These are phyloP conservation scores for Nothobranchius furzeri DNA, from an alignment of 2,113 vertebrate genomes.

Conservation along the genomic window DNA sequence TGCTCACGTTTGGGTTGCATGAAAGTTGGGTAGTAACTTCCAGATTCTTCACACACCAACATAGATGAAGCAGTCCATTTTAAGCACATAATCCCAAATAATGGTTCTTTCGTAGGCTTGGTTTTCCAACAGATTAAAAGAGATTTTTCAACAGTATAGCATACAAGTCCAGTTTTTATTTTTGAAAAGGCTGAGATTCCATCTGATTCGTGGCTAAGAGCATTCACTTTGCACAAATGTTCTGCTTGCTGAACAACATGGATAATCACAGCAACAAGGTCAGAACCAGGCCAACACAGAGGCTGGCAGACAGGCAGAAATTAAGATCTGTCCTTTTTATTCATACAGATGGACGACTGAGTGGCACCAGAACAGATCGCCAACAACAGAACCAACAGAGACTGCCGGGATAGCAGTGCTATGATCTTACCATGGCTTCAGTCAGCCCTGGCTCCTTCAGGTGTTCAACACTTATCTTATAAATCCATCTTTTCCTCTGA, in stretches of 20 bases:
- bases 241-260: constrained; percentile 40
- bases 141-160: not conserved
- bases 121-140: not conserved
- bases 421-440: constrained; percentile 19
- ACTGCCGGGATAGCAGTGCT: constrained; percentile 11
- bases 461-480: constrained; percentile 43
- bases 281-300: constrained; percentile 35
- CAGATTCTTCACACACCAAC: too few relatives aligned
- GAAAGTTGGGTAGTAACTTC: too few relatives aligned
- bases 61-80: too few relatives aligned
- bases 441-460: constrained; percentile 45
- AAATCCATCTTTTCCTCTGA: constrained; percentile 53
- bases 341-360: constrained; percentile 40
- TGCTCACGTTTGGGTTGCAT: not conserved
- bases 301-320: constrained; percentile 33
- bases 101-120: not conserved
- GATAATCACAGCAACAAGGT: constrained; percentile 46
- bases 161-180: constrained; percentile 4
- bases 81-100: not conserved
- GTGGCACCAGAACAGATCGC: constrained; percentile 21
- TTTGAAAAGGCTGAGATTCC: constrained; percentile 1
- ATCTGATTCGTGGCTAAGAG: constrained; percentile 33
- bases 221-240: constrained; percentile 38
- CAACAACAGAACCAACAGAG: not conserved
- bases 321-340: constrained; percentile 20